phyloP scores from a whole-genome alignment of 2,888 invertebrate genomes.

The Conomelus anceps region DNA sequence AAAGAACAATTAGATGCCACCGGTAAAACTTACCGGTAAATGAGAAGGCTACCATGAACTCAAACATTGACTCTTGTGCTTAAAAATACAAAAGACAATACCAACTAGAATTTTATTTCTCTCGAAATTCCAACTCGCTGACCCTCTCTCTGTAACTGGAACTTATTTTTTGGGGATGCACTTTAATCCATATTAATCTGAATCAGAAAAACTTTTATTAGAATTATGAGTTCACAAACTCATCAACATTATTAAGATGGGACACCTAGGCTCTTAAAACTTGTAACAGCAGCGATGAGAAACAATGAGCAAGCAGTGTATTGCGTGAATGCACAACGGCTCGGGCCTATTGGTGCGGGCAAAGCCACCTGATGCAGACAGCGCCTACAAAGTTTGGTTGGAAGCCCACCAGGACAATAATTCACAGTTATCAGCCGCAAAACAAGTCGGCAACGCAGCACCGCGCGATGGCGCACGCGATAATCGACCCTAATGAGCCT shows the following conservation, averaged over 20 bases:
- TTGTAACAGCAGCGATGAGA: background rate
- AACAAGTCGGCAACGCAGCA: background rate
- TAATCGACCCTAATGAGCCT: background rate
- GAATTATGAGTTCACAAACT: no score
- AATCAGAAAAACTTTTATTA: no score
- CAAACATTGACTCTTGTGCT: no score
- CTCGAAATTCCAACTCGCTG: no score
- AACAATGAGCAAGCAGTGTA: background rate
- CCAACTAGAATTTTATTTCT: no score
- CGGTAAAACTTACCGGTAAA: no score
- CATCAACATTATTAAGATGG: background rate
- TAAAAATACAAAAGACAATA: no score
- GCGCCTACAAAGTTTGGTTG: background rate
- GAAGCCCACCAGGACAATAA: background rate
- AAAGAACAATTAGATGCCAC: no score
- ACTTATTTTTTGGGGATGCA: no score
- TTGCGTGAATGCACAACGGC: background rate
- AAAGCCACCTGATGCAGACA: background rate
- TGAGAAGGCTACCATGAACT: no score
- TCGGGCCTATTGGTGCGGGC: background rate
- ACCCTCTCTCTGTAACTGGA: no score
- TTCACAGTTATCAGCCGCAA: background rate
- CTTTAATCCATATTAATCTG: no score
- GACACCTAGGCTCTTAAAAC: background rate
- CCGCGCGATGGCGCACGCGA: background rate